Conservation (phyloP, 1,140 invertebrate species). For the silkworm (Bombyx mori) region ASM3026992v2 NC_085111.1:9456001-9456500, state of each 20-base stretch:
- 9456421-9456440: slow-evolving; percentile 83
- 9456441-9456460: slow-evolving; percentile 21
- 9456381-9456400: slow-evolving; percentile 96
- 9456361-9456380: slow-evolving; percentile 97
- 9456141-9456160: slow-evolving; percentile 32
- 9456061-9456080: slow-evolving; percentile 21
- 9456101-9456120: slow-evolving; percentile 24
- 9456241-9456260: slow-evolving; percentile 22
- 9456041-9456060: too few species aligned
- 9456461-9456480: background rate
- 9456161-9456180: slow-evolving; percentile 44
- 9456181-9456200: slow-evolving; percentile 38
- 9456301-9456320: slow-evolving; percentile 91
- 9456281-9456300: slow-evolving; percentile 72
- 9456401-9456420: slow-evolving; percentile 93
- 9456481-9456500: too few species aligned
- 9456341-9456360: slow-evolving; percentile 95
- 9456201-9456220: slow-evolving; percentile 46
- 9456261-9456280: slow-evolving; percentile 40
- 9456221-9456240: slow-evolving; percentile 21
- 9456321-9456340: slow-evolving; percentile 91
- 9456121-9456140: slow-evolving; percentile 47
- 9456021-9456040: too few species aligned
- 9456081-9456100: slow-evolving; percentile 22
- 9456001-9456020: background rate